Base-by-base conservation (phyloP, 2,797 vertebrate species). In the Otolemur crassicaudatus region DNA sequence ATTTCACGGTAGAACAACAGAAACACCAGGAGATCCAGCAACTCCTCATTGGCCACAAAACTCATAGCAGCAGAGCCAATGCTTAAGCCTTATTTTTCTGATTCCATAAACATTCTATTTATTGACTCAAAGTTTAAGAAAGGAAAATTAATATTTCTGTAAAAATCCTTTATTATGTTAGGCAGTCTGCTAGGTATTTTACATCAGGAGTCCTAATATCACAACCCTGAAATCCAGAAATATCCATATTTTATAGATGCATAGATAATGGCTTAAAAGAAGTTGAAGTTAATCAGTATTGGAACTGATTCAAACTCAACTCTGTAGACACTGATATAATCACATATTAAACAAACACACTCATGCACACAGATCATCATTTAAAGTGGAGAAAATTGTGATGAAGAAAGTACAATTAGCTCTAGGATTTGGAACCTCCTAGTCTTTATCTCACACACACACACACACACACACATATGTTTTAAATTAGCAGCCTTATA, bases 341-440 rank as follows among this genome's bases (percentile, higher is more conserved):
- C 37, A 65, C 10, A 88, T 65, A 60, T 17, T n/a, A 67, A 67
- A 49, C 6, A 77, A 19, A 82, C 20, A 53, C 34, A 70, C 31
- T 7, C 16, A 63, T 4, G 43, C 27, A 65, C 23, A 69, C 7
- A 40, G 0, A 43, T 0, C 10, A n/a, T 56, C n/a, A 70, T n/a
- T 70, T 77, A 46, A 80, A 86, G 87, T 89, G n/a, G 25, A 76
- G n/a, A 93, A 79, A 22, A 46, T 16, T 49, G 6, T 40, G n/a
- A 76, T 87, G 17, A 72, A 67, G 49, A 96, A 95, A 73, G 40
- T 73, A 91, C 75, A 87, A 82, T 93, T 19, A 61, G 25, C 8
- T 95, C 61, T 77, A 49, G 13, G 13, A 56, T 84, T 86, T 93
- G 84, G 49, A 94, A 96, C 94, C 27, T 94, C 58, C 56, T 80